Base-by-base conservation (phyloP, 2,797 vertebrate genomes). In the Onychomys torridus region DNA sequence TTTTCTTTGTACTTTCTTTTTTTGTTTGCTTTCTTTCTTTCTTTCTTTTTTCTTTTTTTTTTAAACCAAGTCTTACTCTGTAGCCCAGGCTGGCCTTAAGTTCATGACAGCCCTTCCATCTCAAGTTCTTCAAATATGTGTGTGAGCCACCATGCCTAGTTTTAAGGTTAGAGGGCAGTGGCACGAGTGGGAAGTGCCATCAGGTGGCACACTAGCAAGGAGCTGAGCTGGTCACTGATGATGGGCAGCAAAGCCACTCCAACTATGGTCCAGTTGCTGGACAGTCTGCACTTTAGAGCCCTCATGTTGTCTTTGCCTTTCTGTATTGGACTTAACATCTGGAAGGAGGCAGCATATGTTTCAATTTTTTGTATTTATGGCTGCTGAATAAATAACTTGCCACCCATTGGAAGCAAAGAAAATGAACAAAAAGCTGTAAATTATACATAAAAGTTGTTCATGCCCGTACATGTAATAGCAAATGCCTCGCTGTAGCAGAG, bases 401-500 rank as follows among this genome's bases (percentile, higher is more conserved):
- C 69, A 65, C 29, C 71, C 73, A 88, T 5, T 81, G 82, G 65
- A 91, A 76, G 82, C 82, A 96, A 95, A 73, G 83, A 89, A 96
- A 95, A 92, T 87, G 85, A 96, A 88, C 73, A 71, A 95, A 93
- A 71, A 83, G 86, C 77, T 95, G 5, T 91, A 81, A 95, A 89
- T 96, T 96, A 82, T 93, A 73, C 83, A 85, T 91, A 71, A 57
- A 90, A 75, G 52, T 94, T 96, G 76, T 96, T 91, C 55, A 61
- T 55, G 65, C 57, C 82, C 73, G 52, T 73, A 52, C 89, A 85
- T 61, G 52, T 14, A 91, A 4, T 59, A 89, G 82, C 73, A 59
- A 65, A 86, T 90, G 91, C 87, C 82, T 95, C 25, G 4, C 55
- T 91, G 82, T 95, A 94, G 84, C 79, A 61, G 71, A 83, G 73